These are phyloP conservation scores for Tiliqua scincoides DNA, from an alignment of 2,113 vertebrate genomes.

Conservation along the genomic window DNA sequence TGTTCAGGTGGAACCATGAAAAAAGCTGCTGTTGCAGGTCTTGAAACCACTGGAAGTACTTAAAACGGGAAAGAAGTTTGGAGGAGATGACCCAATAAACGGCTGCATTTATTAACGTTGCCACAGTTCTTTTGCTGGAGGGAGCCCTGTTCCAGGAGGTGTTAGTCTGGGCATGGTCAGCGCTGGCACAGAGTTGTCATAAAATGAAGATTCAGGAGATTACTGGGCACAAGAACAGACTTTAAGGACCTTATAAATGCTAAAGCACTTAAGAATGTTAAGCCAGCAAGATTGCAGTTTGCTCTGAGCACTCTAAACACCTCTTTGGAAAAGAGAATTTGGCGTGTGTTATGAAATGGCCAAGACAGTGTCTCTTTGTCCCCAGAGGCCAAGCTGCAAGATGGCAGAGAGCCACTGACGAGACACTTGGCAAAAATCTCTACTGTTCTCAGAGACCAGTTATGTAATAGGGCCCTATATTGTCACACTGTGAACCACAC, in stretches of 20 bases:
- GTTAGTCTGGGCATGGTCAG: constrained; percentile 62
- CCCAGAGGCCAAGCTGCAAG: constrained; percentile 54
- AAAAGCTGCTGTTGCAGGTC: constrained; percentile 50
- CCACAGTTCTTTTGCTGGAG: constrained; percentile 31
- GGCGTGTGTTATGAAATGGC: constrained; percentile 57
- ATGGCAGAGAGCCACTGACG: constrained; percentile 69
- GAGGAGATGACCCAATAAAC: constrained; percentile 61
- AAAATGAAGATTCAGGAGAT: constrained; percentile 68
- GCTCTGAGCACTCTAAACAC: constrained; percentile 47
- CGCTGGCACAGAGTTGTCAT: constrained; percentile 48
- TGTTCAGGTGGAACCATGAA: constrained; percentile 27
- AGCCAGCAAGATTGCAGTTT: constrained; percentile 15
- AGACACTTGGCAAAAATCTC: constrained; percentile 13
- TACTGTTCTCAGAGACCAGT: not conserved
- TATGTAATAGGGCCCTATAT: not conserved
- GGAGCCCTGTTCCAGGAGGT: constrained; percentile 58
- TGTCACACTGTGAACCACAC: constrained; percentile 40
- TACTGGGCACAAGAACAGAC: constrained; percentile 34
- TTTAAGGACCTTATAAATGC: constrained; percentile 34
- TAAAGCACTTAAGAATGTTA: constrained; percentile 41
- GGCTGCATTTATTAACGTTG: constrained; percentile 57
- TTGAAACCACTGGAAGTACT: constrained; percentile 44
- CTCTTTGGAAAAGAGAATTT: constrained; percentile 60
- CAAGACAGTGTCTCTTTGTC: constrained; percentile 58
- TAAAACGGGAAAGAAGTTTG: constrained; percentile 56